Conservation (phyloP, 2,797 vertebrate species). For the Pempheris klunzingeri region DNA sequence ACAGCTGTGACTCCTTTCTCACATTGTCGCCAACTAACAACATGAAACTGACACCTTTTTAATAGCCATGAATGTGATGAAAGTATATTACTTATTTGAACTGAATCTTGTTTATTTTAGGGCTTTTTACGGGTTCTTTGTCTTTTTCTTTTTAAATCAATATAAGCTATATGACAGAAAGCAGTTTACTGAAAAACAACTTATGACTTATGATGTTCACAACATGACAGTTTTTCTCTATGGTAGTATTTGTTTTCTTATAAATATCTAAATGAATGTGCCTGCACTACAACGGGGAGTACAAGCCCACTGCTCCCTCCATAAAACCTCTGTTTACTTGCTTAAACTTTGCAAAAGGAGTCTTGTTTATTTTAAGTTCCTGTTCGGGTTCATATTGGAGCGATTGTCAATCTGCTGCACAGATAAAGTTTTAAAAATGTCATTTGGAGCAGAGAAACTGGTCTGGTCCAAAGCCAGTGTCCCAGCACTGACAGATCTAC, state of each 20-base stretch:
- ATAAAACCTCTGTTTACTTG: background rate
- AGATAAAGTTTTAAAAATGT: constrained; percentile 66
- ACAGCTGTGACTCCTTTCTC: background rate
- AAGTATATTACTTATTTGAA: background rate
- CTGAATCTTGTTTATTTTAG: background rate
- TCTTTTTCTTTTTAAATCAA: too few relatives aligned
- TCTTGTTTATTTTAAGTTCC: constrained; percentile 54
- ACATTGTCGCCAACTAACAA: background rate
- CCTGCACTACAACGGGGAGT: background rate
- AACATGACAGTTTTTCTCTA: background rate
- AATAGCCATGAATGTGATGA: background rate
- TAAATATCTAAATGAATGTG: background rate
- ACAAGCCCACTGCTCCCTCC: background rate
- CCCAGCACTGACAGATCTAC: constrained; percentile 44
- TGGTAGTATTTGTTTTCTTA: constrained; percentile 2
- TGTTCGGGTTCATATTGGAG: constrained; percentile 47
- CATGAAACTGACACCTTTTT: constrained; percentile 24
- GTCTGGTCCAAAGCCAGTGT: constrained; percentile 48
- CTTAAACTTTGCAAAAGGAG: constrained; percentile 20
- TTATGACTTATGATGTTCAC: background rate
- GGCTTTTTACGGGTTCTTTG: background rate
- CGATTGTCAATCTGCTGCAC: constrained; percentile 24
- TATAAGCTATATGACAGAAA: background rate
- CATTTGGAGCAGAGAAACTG: constrained; percentile 38
- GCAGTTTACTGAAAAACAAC: background rate